A percentile compares a stretch with the other conserved stretches of the same genome.
Conservation (phyloP, 2,888 invertebrate species). For the Melolontha melolontha region DNA sequence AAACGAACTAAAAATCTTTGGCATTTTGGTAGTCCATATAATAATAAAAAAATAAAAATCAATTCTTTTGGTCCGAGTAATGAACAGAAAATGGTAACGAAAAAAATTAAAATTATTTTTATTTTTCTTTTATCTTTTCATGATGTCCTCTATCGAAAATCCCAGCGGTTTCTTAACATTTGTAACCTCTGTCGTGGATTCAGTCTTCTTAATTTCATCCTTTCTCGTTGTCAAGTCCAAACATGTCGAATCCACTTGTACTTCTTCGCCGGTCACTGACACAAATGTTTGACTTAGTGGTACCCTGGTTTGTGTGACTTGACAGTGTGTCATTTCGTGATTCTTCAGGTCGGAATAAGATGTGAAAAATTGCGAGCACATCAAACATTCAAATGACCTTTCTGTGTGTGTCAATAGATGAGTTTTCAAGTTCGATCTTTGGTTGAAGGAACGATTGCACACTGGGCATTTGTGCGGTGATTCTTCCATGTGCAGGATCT, state of each 20-base stretch:
- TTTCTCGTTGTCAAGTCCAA: constrained; percentile 58
- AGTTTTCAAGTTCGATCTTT: constrained; percentile 89
- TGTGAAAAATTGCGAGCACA: constrained; percentile 86
- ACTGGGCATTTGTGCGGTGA: constrained; percentile 93
- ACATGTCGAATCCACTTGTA: constrained; percentile 48
- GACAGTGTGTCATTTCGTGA: constrained; percentile 84
- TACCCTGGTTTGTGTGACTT: neutral
- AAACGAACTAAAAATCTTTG: constrained; percentile 33
- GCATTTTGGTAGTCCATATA: constrained; percentile 17
- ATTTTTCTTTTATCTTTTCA: constrained; percentile 77
- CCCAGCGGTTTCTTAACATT: constrained; percentile 72
- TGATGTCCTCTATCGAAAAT: constrained; percentile 90
- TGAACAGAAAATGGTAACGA: neutral
- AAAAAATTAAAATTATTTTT: constrained; percentile 7
- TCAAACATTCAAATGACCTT: constrained; percentile 89
- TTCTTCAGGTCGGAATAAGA: constrained; percentile 90
- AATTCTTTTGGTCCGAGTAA: constrained; percentile 31
- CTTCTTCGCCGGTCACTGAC: constrained; percentile 46
- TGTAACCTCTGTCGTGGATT: constrained; percentile 54
- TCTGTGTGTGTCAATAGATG: constrained; percentile 91
- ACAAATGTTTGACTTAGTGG: constrained; percentile 12
- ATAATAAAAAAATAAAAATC: constrained; percentile 8
- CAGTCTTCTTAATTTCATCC: constrained; percentile 23
- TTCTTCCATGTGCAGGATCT: constrained; percentile 92
- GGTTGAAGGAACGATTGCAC: constrained; percentile 89